Evolutionary conservation across 2,888 invertebrate species (phyloP), one percentile per base, ranked within the genome.

Genomic region (Nowickia ferox): DNA sequence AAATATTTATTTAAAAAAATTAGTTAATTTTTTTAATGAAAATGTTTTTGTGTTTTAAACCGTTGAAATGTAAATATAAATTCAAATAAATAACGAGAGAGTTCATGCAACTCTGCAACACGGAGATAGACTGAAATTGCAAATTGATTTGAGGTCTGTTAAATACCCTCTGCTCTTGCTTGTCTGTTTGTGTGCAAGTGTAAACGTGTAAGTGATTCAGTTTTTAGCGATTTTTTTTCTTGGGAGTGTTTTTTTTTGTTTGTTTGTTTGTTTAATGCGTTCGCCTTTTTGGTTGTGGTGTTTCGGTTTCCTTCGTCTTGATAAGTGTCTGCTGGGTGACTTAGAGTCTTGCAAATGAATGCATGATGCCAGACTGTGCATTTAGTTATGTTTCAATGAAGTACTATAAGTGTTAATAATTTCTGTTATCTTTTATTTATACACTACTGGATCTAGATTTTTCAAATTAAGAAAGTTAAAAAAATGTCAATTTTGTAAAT

Each of bases 111-210:
- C 90, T 90, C 91, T 92, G 93, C 92, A 92, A 92, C 92, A 91
- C 92, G 92, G 91, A 91, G 92, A 93, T 92, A 92, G 93, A 93
- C 93, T 93, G 93, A 93, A 93, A 93, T 93, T 92, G 91, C 91
- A 90, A 92, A 92, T 90, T 93, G 91, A 92, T 91, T 92, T 92
- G 91, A 91, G 91, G 93, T 93, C 93, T 93, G 92, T 93, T 93
- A 93, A 92, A 93, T 93, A 93, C 92, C 91, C 91, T 92, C 92
- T 91, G 92, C 90, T 89, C 92, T 63, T 17, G 71, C 22, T 65
- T 55, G 61, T 9, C 78, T 88, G 86, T 82, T 77, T 83, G 88
- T 88, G 63, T 77, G 72, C 66, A 30, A 48, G 65, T 81, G 75
- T 75, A 75, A 75, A 61, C 38, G 75, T 81, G 75, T 81, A 81